Base-by-base conservation (phyloP, 2,113 vertebrate genomes). In the Gnathonemus echidnorhynchus region DNA sequence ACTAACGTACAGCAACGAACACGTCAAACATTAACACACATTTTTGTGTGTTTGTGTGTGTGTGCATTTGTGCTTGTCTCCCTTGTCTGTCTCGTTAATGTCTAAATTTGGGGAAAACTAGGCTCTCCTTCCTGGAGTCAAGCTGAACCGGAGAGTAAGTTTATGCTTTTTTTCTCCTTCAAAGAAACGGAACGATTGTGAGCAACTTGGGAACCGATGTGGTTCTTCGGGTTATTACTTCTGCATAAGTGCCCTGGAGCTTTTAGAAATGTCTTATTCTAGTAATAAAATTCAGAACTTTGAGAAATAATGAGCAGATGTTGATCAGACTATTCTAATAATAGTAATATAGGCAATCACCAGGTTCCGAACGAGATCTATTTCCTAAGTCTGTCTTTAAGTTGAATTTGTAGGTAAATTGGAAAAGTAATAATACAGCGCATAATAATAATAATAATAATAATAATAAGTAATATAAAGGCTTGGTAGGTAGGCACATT, bases 111-210 rank as follows among this genome's bases (percentile, higher is more conserved):
- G 31, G 88, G 88, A 89, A 91, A 70, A 89, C 62, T 89, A 91
- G 90, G 90, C 85, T 89, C 90, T 87, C 46, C 90, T 52, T 48
- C 70, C 89, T 86, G 90, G 90, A 91, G 15, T 52, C 90, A 91
- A 86, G 88, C 88, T 45, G 90, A 91, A 53, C 85, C 89, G 9
- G 90, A 91, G 88, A 89, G 90, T 91, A 91, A 91, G 90, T 90
- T 66, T 45, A 56, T 17, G 11, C 52, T 8, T 53, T 86, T 90
- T 86, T 90, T 45, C 5, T 86, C 89, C 48, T 88, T 42, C 42
- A 50, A 77, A 56, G 7, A 50, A 27, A 13, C 6, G 3, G 77
- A 42, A 52, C 84, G 31, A 48, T 66, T 88, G 87, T 31, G 84
- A 56, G 42, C 15, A 66, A n/a, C 8, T 66, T 27, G n/a, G 15